phyloP scores from a whole-genome alignment of 2,113 vertebrate genomes.

The Oncorhynchus keta region DNA sequence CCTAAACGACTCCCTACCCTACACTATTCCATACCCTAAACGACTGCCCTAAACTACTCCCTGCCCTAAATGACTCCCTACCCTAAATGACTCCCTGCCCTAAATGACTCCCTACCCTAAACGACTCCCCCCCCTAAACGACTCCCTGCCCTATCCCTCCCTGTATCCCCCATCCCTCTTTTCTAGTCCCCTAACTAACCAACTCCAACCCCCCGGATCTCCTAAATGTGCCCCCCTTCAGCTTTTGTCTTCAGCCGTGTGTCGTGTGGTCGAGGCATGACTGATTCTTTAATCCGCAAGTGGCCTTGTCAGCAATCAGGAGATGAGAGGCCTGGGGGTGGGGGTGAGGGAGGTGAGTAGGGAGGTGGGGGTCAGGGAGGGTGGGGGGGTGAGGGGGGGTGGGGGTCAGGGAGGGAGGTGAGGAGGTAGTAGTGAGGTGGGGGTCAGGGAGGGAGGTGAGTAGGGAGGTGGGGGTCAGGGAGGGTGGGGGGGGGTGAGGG shows the following conservation, averaged over 20 bases:
- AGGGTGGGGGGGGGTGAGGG: too few relatives aligned
- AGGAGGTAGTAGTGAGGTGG: not conserved
- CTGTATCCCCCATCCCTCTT: not conserved
- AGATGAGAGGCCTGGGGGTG: slow-evolving; percentile 43
- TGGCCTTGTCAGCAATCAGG: slow-evolving; percentile 69
- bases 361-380: slow-evolving; percentile 4
- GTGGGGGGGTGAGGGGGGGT: not conserved
- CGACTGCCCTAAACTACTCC: too few relatives aligned
- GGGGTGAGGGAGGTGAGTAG: not conserved
- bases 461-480: too few relatives aligned
- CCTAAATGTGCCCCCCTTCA: not conserved
- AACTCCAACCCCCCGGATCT: slow-evolving; percentile 24
- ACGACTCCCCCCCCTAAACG: too few relatives aligned
- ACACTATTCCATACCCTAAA: accelerated
- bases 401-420: slow-evolving; percentile 1
- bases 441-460: not conserved
- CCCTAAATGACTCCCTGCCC: too few relatives aligned
- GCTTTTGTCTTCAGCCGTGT: too few relatives aligned
- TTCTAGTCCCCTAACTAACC: slow-evolving; percentile 18
- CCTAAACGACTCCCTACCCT: too few relatives aligned
- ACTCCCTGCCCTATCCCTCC: slow-evolving; percentile 8
- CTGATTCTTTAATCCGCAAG: slow-evolving; percentile 57
- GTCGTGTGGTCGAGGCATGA: slow-evolving; percentile 24
- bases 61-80: too few relatives aligned
- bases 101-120: too few relatives aligned